Base-by-base conservation (phyloP, 2,888 invertebrate species). In the Pediacus dermestoides region DNA sequence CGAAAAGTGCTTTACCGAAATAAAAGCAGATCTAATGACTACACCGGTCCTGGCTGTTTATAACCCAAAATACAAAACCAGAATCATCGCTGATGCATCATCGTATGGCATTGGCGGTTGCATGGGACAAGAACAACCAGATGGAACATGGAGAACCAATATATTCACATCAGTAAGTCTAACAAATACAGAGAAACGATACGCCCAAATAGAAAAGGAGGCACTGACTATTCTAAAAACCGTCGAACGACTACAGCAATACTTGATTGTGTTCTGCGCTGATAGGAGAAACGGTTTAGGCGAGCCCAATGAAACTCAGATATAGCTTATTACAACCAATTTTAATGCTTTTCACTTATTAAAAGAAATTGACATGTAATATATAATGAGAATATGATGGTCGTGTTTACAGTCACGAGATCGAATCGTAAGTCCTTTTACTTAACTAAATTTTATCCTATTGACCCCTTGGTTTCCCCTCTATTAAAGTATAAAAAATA, bases 171-270 rank as follows among this genome's bases (percentile, higher is more conserved):
- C 62, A 3, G 47, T 56, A 45, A 52, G 57, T 7, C 35, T 64
- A 14, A 55, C 50, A 14, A 45, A 44, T 1, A 46, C 60, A 3
- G 62, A 67, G 42, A 48, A 46, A 15, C 36, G 54, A 13, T 67
- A 64, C 36, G 58, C 60, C 0, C 58, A 63, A 40, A 63, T 66
- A 4, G 64, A 68, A 39, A 65, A 66, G 41, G 63, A 68, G 47
- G 59, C 61, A 0, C 39, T 67, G 6, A 64, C 60, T 11, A 38
- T 64, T 1, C 47, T 48, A 1, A 57, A 53, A 46, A 61, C 59
- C 3, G 53, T 55, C 7, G 60, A 65, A 37, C 52, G 51, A 37
- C 63, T 67, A 34, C 35, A 51, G 27, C 55, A 66, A 16, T 40
- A 28, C 27, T 6, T 42, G 9, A 14, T 44, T n/a, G n/a, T n/a